Percentiles rank a stretch among this genome's conserved stretches.
Evolutionary conservation across 2,113 vertebrate genomes (phyloP).

Genomic region (Petaurus breviceps): DNA sequence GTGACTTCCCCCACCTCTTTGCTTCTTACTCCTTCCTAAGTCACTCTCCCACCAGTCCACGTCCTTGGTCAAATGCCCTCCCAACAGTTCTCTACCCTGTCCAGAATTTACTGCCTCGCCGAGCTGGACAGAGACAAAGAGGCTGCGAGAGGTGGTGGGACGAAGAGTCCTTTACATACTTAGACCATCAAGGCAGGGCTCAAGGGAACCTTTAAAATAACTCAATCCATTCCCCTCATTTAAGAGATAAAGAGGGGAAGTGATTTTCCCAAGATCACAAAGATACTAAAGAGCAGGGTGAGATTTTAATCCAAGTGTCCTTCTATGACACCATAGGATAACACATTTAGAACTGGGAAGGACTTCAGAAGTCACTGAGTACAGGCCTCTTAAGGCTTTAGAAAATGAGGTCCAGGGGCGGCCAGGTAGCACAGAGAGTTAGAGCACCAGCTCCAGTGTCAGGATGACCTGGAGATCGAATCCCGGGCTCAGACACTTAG

Average conservation of each 20-base stretch:
- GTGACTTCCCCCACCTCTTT: neutral
- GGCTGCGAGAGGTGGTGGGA: neutral
- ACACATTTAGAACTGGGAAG: neutral
- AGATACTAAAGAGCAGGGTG: neutral
- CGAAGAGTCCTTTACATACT: neutral
- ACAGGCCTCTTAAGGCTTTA: neutral
- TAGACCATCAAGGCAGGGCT: neutral
- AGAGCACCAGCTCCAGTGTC: too few species aligned
- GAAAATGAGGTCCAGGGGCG: too few species aligned
- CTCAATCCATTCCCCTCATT: neutral
- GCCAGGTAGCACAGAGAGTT: too few species aligned
- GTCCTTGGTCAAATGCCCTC: slow-evolving; percentile 32
- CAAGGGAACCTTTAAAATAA: neutral
- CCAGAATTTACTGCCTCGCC: neutral
- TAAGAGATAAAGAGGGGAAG: neutral
- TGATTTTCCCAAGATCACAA: neutral
- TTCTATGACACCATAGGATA: neutral
- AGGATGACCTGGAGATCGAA: too few species aligned
- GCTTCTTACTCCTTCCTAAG: neutral
- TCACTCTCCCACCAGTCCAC: neutral
- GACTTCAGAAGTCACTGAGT: neutral
- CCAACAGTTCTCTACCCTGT: neutral
- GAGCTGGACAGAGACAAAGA: neutral
- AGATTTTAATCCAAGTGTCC: neutral
- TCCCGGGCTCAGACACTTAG: too few species aligned